phyloP scores from a whole-genome alignment of 2,113 vertebrate species.

The Spheniscus mendiculus region DNA sequence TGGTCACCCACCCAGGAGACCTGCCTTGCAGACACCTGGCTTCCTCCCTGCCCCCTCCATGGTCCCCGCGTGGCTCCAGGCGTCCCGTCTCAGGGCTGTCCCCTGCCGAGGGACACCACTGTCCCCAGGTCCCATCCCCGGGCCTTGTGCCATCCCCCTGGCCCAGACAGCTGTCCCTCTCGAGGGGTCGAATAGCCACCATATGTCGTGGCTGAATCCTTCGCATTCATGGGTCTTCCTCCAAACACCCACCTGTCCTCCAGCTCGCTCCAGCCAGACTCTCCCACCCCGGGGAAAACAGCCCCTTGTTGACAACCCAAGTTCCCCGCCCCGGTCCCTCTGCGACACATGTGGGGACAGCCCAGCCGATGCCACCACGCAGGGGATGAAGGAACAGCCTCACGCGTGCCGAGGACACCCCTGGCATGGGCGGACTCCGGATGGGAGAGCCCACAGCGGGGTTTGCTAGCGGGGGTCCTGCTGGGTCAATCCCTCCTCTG shows the following conservation, averaged over 20 bases:
- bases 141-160: neutral
- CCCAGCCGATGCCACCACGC: fast-evolving
- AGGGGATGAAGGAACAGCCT: neutral
- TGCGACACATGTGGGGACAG: neutral
- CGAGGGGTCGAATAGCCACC: neutral
- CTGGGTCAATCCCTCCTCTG: neutral
- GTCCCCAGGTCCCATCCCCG: neutral
- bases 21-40: neutral
- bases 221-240: conserved; percentile 28
- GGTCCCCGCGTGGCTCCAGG: neutral
- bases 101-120: neutral
- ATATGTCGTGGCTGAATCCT: conserved; percentile 23
- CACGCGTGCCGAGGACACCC: fast-evolving
- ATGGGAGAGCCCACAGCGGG: neutral
- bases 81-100: neutral
- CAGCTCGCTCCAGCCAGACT: neutral
- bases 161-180: conserved; percentile 46
- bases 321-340: fast-evolving
- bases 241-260: conserved; percentile 45
- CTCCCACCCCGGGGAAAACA: neutral
- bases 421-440: no score
- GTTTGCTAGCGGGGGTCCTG: neutral
- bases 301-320: neutral
- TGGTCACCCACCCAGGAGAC: neutral
- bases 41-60: neutral